Base-by-base conservation (phyloP, 53 echinoderm and acorn worm species). In the Paelopatides confundens region DNA sequence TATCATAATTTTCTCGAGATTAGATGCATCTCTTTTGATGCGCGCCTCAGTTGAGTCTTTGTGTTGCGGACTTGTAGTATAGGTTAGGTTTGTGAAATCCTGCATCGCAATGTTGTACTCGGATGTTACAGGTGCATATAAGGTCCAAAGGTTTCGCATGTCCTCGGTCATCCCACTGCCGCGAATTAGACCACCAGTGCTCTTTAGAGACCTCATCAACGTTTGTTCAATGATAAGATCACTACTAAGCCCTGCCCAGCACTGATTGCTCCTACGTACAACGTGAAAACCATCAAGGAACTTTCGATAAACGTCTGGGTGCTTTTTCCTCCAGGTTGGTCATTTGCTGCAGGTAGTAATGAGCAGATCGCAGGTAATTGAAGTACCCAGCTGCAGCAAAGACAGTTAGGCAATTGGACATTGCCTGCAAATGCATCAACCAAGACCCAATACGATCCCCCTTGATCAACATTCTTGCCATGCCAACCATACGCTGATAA, bases 401-500 rank as follows among this genome's bases (percentile, higher is more conserved):
- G 13, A 76, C 52, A 32, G 87, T 82, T 62, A 91, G 69, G 66
- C 54, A 53, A 26, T 86, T 67, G 12, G 17, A 17, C 14, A 90
- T 43, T 17, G 90, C 86, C 24, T n/a, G 5, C 27, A 90, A 47
- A 43, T 86, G 79, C 9, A 38, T 31, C 54, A 9, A 24, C 90
- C 86, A 90, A 70, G 76, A 87, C 10, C 90, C 90, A 38, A 66
- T 74, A 54, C 77, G 90, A 86, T 90, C 86, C 77, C 51, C 91
- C 47, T 65, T 77, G 52, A 90, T 50, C 23, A 50, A 35, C 67
- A 69, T 37, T 52, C 68, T 53, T 24, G 32, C 49, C 69, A n/a
- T 18, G 17, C n/a, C 8, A 6, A 33, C 31, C 90, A 90, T 85
- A 30, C 85, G 62, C 85, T 85, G 69, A 58, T 89, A 89, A 8